Base-by-base conservation (phyloP, 1,140 invertebrate species). In the Tetragonula clypearis region DNA sequence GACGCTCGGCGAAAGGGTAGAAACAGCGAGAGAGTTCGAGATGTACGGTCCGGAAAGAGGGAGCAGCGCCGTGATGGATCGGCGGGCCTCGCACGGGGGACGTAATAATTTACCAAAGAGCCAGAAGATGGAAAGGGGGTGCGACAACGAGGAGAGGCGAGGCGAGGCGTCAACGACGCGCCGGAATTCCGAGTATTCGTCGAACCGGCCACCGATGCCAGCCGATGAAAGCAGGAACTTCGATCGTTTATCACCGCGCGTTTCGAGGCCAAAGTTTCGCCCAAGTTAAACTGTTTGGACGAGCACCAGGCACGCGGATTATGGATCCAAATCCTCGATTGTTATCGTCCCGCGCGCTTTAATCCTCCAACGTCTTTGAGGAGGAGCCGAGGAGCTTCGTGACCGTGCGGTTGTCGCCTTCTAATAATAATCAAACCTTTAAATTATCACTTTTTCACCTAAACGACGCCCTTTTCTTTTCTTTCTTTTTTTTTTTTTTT, bases 231-330 rank as follows among this genome's bases (percentile, higher is more conserved):
- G 73, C 55, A 55, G 78, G 65, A 86, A 71, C 58, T 55, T 72
- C 23, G 41, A 81, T 87, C 85, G 88, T 90, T 90, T 84, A 82
- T 87, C 82, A 79, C 77, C 69, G 30, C 73, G 56, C 65, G 72
- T 89, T 90, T 86, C 71, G 26, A 69, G 69, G 69, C 65, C 73
- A 53, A 85, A 89, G 78, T 89, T 90, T 72, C 71, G 66, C 41
- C 55, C 21, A 76, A 89, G 75, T 90, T 89, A 87, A 89, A 89
- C 81, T 82, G 78, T 86, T 85, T 79, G 82, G 68, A 85, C 79
- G 79, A 68, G 60, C 65, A 84, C 35, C 78, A 56, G 60, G 79
- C 88, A 90, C 68, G 62, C 53, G 82, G 86, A 85, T 87, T 85
- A 90, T 89, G 85, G 58, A 89, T 82, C 69, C 66, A 62, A 89